Conservation (phyloP, 1,140 invertebrate species). For the Ganaspis sp. region DNA sequence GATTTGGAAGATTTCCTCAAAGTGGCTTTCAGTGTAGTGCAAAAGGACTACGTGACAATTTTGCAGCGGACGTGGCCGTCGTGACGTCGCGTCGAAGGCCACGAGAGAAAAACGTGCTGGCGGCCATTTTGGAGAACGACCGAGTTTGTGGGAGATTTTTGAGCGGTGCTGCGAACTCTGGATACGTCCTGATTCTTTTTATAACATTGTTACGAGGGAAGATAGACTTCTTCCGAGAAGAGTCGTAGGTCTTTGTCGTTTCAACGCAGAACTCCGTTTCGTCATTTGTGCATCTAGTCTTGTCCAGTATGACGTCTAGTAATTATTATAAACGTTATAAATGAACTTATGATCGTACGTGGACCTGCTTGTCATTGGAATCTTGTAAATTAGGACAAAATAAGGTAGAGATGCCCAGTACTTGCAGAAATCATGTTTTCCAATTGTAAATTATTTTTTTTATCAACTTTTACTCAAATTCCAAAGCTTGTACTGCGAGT, state of each 20-base stretch:
- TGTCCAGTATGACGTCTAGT: slow-evolving; percentile 58
- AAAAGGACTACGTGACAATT: slow-evolving; percentile 27
- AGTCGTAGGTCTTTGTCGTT: slow-evolving; percentile 38
- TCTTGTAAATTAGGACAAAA: slow-evolving; percentile 1
- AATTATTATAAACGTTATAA: neutral
- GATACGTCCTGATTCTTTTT: slow-evolving; percentile 37
- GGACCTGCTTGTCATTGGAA: neutral
- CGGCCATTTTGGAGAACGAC: slow-evolving; percentile 67
- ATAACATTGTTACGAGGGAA: slow-evolving; percentile 43
- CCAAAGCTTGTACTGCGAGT: neutral
- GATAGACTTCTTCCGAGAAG: slow-evolving; percentile 35
- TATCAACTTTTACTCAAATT: slow-evolving; percentile 6
- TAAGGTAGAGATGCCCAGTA: slow-evolving; percentile 2
- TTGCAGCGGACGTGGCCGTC: slow-evolving; percentile 15
- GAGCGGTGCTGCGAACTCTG: slow-evolving; percentile 36
- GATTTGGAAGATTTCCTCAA: slow-evolving; percentile 7
- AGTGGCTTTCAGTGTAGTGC: slow-evolving; percentile 10
- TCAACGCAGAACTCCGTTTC: slow-evolving; percentile 49
- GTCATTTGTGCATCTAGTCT: slow-evolving; percentile 70
- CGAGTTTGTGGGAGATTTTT: slow-evolving; percentile 55
- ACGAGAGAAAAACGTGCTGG: slow-evolving; percentile 27
- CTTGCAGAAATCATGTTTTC: neutral
- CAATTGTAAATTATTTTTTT: neutral
- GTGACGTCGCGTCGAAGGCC: slow-evolving; percentile 26
- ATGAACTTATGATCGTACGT: neutral